phyloP scores from a whole-genome alignment of 1,140 invertebrate genomes.

The Ptiloglossa arizonensis region DNA sequence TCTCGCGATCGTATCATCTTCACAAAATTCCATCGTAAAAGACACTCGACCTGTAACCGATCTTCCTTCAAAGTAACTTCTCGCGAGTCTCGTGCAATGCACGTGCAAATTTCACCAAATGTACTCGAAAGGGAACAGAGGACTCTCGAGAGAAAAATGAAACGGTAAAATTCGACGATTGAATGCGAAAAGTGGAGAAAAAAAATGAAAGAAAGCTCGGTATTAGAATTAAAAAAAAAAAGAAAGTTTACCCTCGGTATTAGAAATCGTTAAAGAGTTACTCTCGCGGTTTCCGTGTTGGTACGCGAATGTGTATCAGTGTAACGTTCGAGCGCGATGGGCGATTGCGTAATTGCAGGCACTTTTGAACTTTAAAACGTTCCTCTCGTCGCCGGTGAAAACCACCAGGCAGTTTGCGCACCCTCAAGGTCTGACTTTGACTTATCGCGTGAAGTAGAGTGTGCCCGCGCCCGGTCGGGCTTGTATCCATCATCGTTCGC shows the following conservation, averaged over 20 bases:
- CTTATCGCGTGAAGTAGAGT: not conserved
- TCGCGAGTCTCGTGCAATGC: too few relatives aligned
- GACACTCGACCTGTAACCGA: too few relatives aligned
- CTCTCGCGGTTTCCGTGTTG: conserved; percentile 1
- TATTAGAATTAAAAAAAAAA: not conserved
- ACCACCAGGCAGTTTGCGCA: not conserved
- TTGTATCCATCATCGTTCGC: conserved; percentile 4
- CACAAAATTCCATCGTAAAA: too few relatives aligned
- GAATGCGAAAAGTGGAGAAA: too few relatives aligned
- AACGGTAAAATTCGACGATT: too few relatives aligned
- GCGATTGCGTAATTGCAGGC: conserved; percentile 21
- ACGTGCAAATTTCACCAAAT: too few relatives aligned
- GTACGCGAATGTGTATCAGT: conserved; percentile 4
- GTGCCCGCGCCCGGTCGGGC: conserved; percentile 18
- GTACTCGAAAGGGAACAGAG: too few relatives aligned
- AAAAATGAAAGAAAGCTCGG: not conserved
- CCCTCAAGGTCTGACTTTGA: conserved; percentile 18
- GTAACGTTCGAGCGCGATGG: not conserved
- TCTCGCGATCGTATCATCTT: too few relatives aligned
- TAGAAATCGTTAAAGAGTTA: conserved; percentile 25
- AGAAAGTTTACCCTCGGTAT: conserved; percentile 1
- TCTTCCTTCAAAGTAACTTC: too few relatives aligned
- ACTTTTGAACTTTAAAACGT: conserved; percentile 28
- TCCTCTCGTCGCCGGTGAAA: too few relatives aligned
- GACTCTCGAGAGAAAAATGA: too few relatives aligned